Evolutionary conservation across 2,888 invertebrate species (phyloP), one percentile per base, ranked within the genome.

Genomic region (Parelbella ahira): DNA sequence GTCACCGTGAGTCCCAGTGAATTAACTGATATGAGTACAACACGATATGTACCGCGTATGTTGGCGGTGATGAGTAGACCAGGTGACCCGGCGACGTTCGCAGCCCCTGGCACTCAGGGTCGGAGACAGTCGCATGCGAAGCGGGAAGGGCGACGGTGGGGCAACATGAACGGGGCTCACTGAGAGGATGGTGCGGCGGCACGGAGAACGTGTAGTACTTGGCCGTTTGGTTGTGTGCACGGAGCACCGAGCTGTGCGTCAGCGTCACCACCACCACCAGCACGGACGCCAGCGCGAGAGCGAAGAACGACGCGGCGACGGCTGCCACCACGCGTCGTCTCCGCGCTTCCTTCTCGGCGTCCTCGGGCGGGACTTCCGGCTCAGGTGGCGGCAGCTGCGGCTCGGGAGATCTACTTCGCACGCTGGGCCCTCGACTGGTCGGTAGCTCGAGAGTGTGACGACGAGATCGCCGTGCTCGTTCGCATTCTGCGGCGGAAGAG

Each of bases 231-330:
- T 89, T 89, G 71, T 90, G 89, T 48, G 90, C 89, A 62, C 88
- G 89, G 47, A 90, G 84, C 60, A 91, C 91, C 57, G 91, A 90
- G 77, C 91, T 90, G 82, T 92, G 92, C 29, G 92, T 94, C 68
- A 94, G 89, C 41, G 94, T 94, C 61, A 94, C 90, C 66, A 94
- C 90, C 67, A 94, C 93, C 61, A 92, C 93, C 63, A 93, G 90
- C 50, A 94, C 90, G 60, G 93, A 92, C 45, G 93, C 91, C 60
- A 91, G 88, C 54, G 92, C 90, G 60, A 94, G 88, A 70, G 93
- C 92, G 74, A 93, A 81, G 80, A 93, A 93, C 19, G 92, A 92
- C 19, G 90, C 92, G 52, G 93, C 89, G 45, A 94, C 91, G 58
- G 92, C 90, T 60, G 91, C 91, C 34, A 93, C 92, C 54, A 93